Conservation (phyloP, 2,888 invertebrate species). For the Agrilus mali region DNA sequence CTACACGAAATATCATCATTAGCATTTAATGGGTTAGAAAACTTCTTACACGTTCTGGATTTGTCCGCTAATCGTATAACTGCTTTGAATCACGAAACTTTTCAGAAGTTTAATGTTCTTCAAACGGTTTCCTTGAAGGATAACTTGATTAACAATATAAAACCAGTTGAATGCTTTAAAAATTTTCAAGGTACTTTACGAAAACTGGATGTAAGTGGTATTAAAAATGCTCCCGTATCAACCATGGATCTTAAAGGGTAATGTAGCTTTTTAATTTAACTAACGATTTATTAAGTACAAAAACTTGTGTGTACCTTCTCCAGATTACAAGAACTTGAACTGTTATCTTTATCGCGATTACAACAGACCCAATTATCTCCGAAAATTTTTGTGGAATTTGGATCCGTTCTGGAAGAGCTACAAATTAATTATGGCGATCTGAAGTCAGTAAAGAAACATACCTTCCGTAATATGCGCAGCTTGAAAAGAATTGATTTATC, state of each 20-base stretch:
- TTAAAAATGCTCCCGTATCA: slow-evolving; percentile 28
- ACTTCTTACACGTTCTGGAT: slow-evolving; percentile 64
- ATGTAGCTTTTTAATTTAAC: background rate
- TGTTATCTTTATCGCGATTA: slow-evolving; percentile 58
- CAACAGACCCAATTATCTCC: slow-evolving; percentile 50
- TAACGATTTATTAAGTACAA: background rate
- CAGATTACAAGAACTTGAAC: slow-evolving; percentile 64
- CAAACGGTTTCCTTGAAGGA: slow-evolving; percentile 44
- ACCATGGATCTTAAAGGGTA: slow-evolving; percentile 54
- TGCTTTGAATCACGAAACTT: slow-evolving; percentile 53
- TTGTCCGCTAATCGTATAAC: slow-evolving; percentile 78
- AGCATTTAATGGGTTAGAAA: slow-evolving; percentile 72
- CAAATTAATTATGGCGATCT: slow-evolving; percentile 61
- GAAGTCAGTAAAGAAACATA: slow-evolving; percentile 61
- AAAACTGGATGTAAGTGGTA: slow-evolving; percentile 66
- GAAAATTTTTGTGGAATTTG: slow-evolving; percentile 70
- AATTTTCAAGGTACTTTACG: slow-evolving; percentile 67
- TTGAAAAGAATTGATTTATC: slow-evolving; percentile 72
- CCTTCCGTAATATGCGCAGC: slow-evolving; percentile 69
- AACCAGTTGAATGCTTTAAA: slow-evolving; percentile 54
- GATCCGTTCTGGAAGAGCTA: slow-evolving; percentile 71
- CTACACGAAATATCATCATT: slow-evolving; percentile 60
- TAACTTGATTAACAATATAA: slow-evolving; percentile 37
- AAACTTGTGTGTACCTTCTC: slow-evolving; percentile 2
- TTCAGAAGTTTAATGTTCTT: slow-evolving; percentile 61